Conservation (phyloP, 2,113 vertebrate species). For the Trematocara variabile region DNA sequence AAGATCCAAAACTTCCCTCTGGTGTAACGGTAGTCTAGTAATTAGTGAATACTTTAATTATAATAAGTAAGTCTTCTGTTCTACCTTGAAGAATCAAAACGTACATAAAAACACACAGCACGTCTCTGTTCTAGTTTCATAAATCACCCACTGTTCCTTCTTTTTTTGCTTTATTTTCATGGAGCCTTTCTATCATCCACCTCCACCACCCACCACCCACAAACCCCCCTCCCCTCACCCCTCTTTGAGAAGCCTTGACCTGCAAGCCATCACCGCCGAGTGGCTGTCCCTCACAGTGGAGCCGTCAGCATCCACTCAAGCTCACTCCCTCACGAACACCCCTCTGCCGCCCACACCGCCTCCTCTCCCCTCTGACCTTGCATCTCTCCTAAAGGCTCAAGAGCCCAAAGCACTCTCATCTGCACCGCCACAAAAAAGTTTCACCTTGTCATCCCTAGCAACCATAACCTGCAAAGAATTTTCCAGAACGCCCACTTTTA, state of each 20-base stretch:
- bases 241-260: constrained; percentile 47
- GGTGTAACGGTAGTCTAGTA: neutral
- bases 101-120: neutral
- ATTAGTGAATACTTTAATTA: neutral
- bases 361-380: constrained; percentile 69
- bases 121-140: neutral
- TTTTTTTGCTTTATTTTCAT: constrained; percentile 42
- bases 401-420: constrained; percentile 40
- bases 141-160: constrained; percentile 43
- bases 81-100: neutral
- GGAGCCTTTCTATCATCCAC: constrained; percentile 67
- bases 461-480: neutral
- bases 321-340: constrained; percentile 50
- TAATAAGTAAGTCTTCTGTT: neutral
- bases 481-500: constrained; percentile 38
- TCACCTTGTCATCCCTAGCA: constrained; percentile 4
- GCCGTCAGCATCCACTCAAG: constrained; percentile 51
- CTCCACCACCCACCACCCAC: constrained; percentile 54
- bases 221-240: constrained; percentile 59
- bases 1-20: neutral
- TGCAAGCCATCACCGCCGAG: constrained; percentile 70
- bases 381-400: constrained; percentile 65
- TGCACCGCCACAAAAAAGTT: constrained; percentile 28
- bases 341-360: constrained; percentile 62
- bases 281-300: constrained; percentile 76